phyloP scores from a whole-genome alignment of 2,888 invertebrate genomes.

The Diarsia mendica region DNA sequence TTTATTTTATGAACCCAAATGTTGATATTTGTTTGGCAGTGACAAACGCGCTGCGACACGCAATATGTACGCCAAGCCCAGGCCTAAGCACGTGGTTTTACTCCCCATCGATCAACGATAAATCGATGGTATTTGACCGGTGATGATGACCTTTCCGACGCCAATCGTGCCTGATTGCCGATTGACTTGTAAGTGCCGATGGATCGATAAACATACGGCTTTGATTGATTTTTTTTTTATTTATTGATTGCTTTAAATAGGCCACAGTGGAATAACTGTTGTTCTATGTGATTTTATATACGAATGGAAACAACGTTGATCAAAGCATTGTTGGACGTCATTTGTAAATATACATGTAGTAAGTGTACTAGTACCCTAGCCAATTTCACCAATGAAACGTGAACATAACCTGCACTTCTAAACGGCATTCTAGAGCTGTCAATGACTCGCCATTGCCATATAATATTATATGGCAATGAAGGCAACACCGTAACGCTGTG shows the following conservation, averaged over 20 bases:
- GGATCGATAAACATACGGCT: slow-evolving; percentile 5
- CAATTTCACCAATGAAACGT: no score
- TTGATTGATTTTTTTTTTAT: background rate
- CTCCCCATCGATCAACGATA: background rate
- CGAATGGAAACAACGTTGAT: background rate
- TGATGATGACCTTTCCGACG: background rate
- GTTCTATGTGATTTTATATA: background rate
- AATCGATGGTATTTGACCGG: background rate
- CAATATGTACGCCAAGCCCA: background rate
- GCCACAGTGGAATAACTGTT: background rate
- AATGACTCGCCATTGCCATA: no score
- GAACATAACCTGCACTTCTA: no score
- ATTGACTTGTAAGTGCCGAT: background rate
- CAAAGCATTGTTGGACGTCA: no score
- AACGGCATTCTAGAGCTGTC: no score
- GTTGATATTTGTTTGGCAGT: background rate
- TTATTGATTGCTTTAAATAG: background rate
- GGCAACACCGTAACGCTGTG: no score
- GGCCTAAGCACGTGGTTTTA: background rate
- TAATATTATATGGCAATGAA: no score
- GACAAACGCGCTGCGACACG: background rate
- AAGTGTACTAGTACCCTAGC: no score
- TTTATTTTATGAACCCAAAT: background rate
- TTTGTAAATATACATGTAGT: no score
- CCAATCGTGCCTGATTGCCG: background rate